phyloP scores from a whole-genome alignment of 1,140 invertebrate genomes.

The Leptonema lineaticorne region DNA sequence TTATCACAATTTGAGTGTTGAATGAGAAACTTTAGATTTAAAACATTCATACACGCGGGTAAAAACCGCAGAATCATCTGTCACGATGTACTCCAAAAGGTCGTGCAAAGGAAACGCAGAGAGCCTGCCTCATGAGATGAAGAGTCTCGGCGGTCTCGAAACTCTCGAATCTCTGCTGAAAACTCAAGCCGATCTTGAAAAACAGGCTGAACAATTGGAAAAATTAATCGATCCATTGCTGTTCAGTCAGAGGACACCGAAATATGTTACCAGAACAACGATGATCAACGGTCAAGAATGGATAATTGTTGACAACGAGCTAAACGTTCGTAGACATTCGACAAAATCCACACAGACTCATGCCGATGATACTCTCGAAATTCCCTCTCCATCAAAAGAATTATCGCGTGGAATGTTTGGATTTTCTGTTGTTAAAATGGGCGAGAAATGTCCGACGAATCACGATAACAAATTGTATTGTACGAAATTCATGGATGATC shows the following conservation, averaged over 20 bases:
- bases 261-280: slow-evolving; percentile 6
- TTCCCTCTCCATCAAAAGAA: too few relatives aligned
- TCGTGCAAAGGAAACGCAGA: slow-evolving; percentile 57
- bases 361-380: not conserved
- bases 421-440: not conserved
- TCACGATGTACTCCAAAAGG: slow-evolving; percentile 65
- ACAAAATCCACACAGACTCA: not conserved
- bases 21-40: slow-evolving; percentile 63
- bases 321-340: slow-evolving; percentile 43
- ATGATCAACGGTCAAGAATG: slow-evolving; percentile 31
- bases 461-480: not conserved
- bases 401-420: too few relatives aligned
- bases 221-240: slow-evolving; percentile 21
- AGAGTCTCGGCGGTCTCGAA: slow-evolving; percentile 3
- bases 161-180: not conserved
- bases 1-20: too few relatives aligned
- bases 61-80: slow-evolving; percentile 59
- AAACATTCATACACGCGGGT: slow-evolving; percentile 61
- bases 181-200: slow-evolving; percentile 8
- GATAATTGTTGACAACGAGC: slow-evolving; percentile 45
- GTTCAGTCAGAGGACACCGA: not conserved
- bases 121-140: slow-evolving; percentile 44
- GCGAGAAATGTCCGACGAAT: not conserved
- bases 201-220: slow-evolving; percentile 22
- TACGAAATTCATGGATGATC: not conserved